Conservation (phyloP, 1,140 invertebrate species). For the Araneus ventricosus region DNA sequence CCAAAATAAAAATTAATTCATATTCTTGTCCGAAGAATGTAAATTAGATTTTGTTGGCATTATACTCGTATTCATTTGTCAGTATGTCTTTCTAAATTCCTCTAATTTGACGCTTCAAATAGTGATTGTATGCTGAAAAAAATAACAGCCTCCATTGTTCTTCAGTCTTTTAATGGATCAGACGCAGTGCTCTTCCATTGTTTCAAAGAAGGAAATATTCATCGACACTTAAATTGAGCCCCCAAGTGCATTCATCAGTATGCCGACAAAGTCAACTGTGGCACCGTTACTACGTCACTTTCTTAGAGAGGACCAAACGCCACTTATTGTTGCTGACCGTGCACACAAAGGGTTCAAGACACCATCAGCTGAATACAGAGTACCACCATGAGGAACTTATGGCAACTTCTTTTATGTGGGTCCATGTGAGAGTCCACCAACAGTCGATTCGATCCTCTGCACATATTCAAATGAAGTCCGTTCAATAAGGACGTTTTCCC, state of each 20-base stretch:
- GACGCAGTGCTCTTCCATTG: background rate
- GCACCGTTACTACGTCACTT: slow-evolving; percentile 3
- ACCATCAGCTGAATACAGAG: background rate
- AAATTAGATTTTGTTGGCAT: slow-evolving; percentile 12
- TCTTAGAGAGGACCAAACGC: background rate
- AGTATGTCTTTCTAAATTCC: slow-evolving; percentile 24
- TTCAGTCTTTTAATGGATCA: slow-evolving; percentile 23
- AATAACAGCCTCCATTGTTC: slow-evolving; percentile 1
- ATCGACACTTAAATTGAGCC: background rate
- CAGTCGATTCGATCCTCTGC: slow-evolving; percentile 30
- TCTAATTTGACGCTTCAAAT: slow-evolving; percentile 27
- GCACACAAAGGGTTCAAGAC: slow-evolving; percentile 22
- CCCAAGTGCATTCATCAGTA: background rate
- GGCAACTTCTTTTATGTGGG: background rate
- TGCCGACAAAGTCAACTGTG: background rate
- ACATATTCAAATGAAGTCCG: slow-evolving; percentile 53
- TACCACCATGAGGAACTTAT: background rate
- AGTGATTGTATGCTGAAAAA: background rate
- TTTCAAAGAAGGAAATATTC: background rate
- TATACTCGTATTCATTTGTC: slow-evolving; percentile 23
- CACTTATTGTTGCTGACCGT: background rate
- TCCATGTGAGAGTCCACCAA: slow-evolving; percentile 1
- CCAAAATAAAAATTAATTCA: background rate
- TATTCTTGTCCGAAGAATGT: background rate
- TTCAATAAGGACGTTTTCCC: slow-evolving; percentile 6